Percentiles rank a stretch among this genome's conserved stretches.
These are phyloP conservation scores for Tachysurus vachellii DNA, from an alignment of 2,113 vertebrate species.

Conservation along the genomic window DNA sequence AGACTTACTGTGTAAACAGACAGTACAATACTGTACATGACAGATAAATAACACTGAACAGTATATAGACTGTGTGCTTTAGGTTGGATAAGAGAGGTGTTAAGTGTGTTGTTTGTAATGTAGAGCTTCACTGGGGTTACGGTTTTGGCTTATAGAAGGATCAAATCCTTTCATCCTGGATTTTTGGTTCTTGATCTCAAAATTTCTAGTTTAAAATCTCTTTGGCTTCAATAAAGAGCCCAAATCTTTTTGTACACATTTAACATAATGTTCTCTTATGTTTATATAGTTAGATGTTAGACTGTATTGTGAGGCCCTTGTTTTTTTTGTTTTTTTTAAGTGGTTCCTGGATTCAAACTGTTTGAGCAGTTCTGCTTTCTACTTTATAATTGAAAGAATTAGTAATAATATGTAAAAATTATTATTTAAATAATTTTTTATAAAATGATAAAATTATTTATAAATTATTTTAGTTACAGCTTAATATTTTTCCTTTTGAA, in stretches of 20 bases:
- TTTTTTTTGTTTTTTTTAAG: not conserved
- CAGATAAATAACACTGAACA: no score
- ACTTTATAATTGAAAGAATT: not conserved
- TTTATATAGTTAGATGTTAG: not conserved
- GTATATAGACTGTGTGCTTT: not conserved
- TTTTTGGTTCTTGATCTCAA: not conserved
- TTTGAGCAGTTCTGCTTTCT: not conserved
- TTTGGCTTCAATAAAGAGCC: not conserved
- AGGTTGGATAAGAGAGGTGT: not conserved
- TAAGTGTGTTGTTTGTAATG: not conserved
- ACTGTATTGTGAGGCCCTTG: not conserved
- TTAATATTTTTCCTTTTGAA: not conserved
- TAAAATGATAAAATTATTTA: no score
- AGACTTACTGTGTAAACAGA: no score
- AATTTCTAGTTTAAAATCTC: not conserved
- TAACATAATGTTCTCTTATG: not conserved
- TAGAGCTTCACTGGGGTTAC: not conserved
- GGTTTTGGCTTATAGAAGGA: not conserved
- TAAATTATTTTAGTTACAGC: not conserved
- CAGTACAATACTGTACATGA: no score
- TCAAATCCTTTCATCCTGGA: not conserved
- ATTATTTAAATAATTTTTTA: no score
- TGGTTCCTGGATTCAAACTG: not conserved
- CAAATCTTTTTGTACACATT: not conserved
- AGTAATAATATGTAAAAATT: no score